Percentiles rank a stretch among this genome's conserved stretches.
phyloP scores from a whole-genome alignment of 2,797 vertebrate genomes.

The Myoxocephalus aenaeus region DNA sequence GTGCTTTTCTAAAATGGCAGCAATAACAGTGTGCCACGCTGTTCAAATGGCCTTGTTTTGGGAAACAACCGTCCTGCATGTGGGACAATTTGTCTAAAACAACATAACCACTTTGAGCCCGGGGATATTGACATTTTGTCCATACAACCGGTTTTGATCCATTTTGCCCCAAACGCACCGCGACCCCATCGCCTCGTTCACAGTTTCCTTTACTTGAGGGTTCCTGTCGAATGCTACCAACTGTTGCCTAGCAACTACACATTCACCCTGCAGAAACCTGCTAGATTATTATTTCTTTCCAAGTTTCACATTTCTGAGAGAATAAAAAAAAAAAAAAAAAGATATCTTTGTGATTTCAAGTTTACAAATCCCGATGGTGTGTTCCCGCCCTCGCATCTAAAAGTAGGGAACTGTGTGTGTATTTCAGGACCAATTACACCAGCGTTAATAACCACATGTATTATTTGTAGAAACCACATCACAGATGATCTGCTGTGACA shows the following conservation, averaged over 20 bases:
- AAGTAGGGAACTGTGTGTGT: conserved; percentile 3
- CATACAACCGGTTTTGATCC: conserved; percentile 57
- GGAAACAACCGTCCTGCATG: conserved; percentile 63
- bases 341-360: conserved; percentile 65
- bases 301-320: conserved; percentile 69
- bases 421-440: conserved; percentile 41
- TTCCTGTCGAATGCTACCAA: conserved; percentile 76
- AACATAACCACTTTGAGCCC: conserved; percentile 50
- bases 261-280: conserved; percentile 77
- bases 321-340: not conserved
- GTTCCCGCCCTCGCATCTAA: conserved; percentile 3
- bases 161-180: conserved; percentile 44
- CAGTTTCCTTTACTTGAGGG: conserved; percentile 63
- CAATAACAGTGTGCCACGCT: conserved; percentile 38
- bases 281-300: conserved; percentile 71
- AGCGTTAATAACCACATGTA: conserved; percentile 18
- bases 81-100: conserved; percentile 71
- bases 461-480: conserved; percentile 8
- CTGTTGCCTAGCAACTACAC: conserved; percentile 85
- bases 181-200: conserved; percentile 30
- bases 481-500: conserved; percentile 3
- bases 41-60: conserved; percentile 55
- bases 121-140: conserved; percentile 67
- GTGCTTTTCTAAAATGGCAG: conserved; percentile 31
- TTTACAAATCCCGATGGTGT: conserved; percentile 68